Evolutionary conservation across 2,888 invertebrate genomes (phyloP).

Genomic region (Stenodera caucasica): DNA sequence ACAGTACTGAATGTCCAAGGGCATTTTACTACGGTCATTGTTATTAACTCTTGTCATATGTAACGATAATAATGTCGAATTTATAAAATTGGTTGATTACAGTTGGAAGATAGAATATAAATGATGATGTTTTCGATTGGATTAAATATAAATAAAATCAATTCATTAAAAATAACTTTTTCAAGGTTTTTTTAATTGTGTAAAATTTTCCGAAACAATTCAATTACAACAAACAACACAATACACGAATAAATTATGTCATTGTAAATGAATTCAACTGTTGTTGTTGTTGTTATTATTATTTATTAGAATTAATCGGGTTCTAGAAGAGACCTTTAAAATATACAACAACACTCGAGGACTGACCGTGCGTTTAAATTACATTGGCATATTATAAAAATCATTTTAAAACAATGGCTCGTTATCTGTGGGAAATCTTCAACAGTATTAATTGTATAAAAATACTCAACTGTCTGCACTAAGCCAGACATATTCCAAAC

Average conservation of each 20-base stretch:
- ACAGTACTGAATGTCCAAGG: constrained; percentile 18
- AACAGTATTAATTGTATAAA: constrained; percentile 27
- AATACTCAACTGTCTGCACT: constrained; percentile 28
- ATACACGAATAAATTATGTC: constrained; percentile 4
- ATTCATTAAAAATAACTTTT: neutral
- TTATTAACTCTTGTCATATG: constrained; percentile 13
- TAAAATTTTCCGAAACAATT: neutral
- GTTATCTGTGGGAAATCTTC: constrained; percentile 42
- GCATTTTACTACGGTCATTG: constrained; percentile 23
- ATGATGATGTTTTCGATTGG: neutral
- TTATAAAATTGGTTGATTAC: neutral
- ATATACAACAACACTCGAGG: constrained; percentile 5
- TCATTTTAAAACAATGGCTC: constrained; percentile 41
- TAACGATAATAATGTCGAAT: constrained; percentile 6
- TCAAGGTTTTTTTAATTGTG: constrained; percentile 7
- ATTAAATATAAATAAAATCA: neutral
- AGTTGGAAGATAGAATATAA: neutral
- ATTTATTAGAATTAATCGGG: constrained; percentile 3
- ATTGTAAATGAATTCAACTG: neutral
- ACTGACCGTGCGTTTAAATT: constrained; percentile 36
- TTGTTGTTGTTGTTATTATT: neutral
- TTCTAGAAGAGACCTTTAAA: neutral
- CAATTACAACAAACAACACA: neutral
- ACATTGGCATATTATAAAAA: constrained; percentile 35
- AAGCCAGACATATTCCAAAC: constrained; percentile 17